Evolutionary conservation across 1,140 invertebrate genomes (phyloP).

Genomic region (Formica selysi): DNA sequence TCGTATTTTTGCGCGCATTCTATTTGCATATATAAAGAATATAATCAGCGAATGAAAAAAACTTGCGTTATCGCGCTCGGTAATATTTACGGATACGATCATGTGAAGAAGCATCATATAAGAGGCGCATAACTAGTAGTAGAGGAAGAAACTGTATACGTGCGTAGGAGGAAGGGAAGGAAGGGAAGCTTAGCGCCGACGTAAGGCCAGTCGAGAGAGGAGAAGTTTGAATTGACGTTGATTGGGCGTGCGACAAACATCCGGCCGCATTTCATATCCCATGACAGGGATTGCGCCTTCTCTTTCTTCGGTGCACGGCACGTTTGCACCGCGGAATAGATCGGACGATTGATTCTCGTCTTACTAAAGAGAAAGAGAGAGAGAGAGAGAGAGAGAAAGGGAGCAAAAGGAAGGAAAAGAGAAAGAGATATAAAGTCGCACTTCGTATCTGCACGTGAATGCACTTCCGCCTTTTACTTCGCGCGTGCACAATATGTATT

Average conservation of each 20-base stretch:
- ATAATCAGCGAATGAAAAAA: not conserved
- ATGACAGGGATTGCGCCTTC: constrained; percentile 63
- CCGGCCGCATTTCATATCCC: constrained; percentile 76
- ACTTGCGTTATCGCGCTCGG: not conserved
- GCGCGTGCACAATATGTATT: not conserved
- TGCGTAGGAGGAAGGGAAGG: constrained; percentile 3
- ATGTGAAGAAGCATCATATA: constrained; percentile 33
- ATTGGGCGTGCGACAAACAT: constrained; percentile 81
- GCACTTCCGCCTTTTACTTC: constrained; percentile 44
- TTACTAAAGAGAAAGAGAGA: not conserved
- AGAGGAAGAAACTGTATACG: constrained; percentile 47
- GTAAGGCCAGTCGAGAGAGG: constrained; percentile 51
- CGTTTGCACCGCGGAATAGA: constrained; percentile 9
- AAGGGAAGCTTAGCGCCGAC: constrained; percentile 63
- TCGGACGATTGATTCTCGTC: constrained; percentile 37
- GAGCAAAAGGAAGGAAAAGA: not conserved
- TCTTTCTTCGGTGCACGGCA: constrained; percentile 30
- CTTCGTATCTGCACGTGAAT: constrained; percentile 10
- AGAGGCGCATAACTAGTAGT: constrained; percentile 43
- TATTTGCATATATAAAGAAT: not conserved
- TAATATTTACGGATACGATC: not conserved
- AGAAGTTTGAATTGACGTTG: constrained; percentile 79
- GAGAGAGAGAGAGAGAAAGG: not conserved
- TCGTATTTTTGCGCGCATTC: not conserved
- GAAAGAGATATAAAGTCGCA: constrained; percentile 5